Percentiles rank a stretch among this genome's conserved stretches.
These are phyloP conservation scores for Solenopsis fugax DNA, from an alignment of 1,140 invertebrate species.

Conservation along the genomic window DNA sequence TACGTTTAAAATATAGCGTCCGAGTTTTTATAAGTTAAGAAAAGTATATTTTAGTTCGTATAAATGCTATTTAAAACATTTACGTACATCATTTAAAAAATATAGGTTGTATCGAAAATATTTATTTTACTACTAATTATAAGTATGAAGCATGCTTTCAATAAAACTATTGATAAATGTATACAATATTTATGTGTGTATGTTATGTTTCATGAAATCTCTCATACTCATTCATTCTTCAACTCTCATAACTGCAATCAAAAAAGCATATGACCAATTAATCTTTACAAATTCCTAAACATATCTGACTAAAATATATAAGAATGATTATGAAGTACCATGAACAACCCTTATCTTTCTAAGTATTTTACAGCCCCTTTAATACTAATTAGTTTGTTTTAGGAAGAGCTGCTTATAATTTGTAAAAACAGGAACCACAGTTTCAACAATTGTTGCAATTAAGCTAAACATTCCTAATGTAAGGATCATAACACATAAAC, in stretches of 20 bases:
- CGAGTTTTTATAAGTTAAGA: not conserved
- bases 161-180: conserved; percentile 14
- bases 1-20: not conserved
- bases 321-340: conserved; percentile 8
- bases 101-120: conserved; percentile 22
- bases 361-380: not conserved
- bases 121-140: conserved; percentile 7
- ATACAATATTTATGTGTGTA: not conserved
- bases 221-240: not conserved
- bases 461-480: not conserved
- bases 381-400: conserved; percentile 10
- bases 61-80: conserved; percentile 17
- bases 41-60: conserved; percentile 32
- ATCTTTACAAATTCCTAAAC: not conserved
- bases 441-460: conserved; percentile 29
- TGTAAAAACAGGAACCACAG: conserved; percentile 7
- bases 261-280: not conserved
- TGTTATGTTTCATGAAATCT: not conserved
- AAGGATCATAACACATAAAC: not conserved
- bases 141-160: not conserved
- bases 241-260: conserved; percentile 6
- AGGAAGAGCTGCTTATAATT: not conserved
- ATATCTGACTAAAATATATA: conserved; percentile 4
- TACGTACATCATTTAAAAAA: not conserved
- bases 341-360: not conserved